Conservation (phyloP, 2,113 vertebrate species). For the Cephalopterus ornatus region DNA sequence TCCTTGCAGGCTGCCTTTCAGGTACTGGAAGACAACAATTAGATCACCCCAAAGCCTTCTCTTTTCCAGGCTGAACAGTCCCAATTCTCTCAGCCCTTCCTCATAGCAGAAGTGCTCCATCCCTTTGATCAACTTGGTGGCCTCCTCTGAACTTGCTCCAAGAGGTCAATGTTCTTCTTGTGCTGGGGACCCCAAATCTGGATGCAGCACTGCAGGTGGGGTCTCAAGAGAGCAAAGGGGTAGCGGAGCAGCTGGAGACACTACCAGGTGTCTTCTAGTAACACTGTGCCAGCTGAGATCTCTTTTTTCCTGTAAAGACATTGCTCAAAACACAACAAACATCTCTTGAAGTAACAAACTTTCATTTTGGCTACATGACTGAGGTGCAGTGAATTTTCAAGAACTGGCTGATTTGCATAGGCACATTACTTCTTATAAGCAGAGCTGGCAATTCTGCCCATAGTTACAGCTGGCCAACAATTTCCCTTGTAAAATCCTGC, state of each 20-base stretch:
- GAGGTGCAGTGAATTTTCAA: neutral
- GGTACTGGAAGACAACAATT: neutral
- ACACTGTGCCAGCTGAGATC: neutral
- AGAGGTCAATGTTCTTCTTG: neutral
- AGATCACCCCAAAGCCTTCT: neutral
- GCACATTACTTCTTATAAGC: neutral
- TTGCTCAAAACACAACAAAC: neutral
- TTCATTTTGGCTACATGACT: neutral
- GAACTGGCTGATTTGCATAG: constrained; percentile 25
- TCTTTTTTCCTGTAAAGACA: neutral
- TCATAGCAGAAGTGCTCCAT: neutral
- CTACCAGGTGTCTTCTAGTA: neutral
- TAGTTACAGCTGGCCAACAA: neutral
- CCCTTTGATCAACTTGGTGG: neutral
- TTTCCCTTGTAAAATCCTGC: constrained; percentile 25
- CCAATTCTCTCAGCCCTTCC: neutral
- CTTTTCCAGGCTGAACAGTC: neutral
- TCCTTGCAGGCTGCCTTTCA: neutral
- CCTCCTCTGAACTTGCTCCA: neutral
- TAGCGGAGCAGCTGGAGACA: neutral
- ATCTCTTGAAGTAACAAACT: neutral
- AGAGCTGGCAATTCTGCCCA: neutral
- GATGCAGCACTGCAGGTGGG: neutral
- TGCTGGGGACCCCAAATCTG: neutral
- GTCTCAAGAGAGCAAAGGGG: neutral